Evolutionary conservation across 2,113 vertebrate species (phyloP), one percentile per base, ranked within the genome.

Genomic region (Vulpes lagopus): DNA sequence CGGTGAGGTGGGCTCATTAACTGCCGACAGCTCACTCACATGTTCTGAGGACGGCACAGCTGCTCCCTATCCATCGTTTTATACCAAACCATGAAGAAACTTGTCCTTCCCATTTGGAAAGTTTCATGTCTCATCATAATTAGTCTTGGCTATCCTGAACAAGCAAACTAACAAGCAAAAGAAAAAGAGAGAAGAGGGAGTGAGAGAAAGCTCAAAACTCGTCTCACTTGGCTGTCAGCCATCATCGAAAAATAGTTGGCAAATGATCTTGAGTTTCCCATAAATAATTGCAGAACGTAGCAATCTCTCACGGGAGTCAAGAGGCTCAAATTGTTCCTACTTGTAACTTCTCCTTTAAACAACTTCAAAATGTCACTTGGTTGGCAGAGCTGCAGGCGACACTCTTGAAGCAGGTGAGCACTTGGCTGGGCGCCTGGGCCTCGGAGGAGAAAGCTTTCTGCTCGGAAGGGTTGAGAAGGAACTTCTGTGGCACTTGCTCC

Each of bases 371-470:
- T 59, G 35, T 55, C 93, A 60, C 53, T 62, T 14, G 19, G 16
- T 49, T 43, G 0, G 9, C 91, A 12, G 55, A 65, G 73, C 23
- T 2, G 9, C 23, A 2, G 17, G 62, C 0, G 4, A 25, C 0
- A 0, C 1, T 22, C 76, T 25, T 0, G 32, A 51, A 7, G 55
- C 30, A 11, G 10, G 43, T 2, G 8, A 1, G 10, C 0, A 2
- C 53, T 20, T 2, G 32, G 62, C 11, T 2, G 0, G 0, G 59
- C 0, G 5, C 89, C 20, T 12, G 60, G 0, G 2, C 3, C 11
- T 35, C 4, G 1, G 20, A 57, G 15, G 80, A 67, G 15, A 8
- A 20, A 5, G 20, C 1, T 15, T 2, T n/a, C 25, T 9, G 35
- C 25, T 32, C 17, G 7, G 0, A 14, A 7, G 35, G 9, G 23